Percentiles rank a stretch among this genome's conserved stretches.
phyloP scores from a whole-genome alignment of 2,888 invertebrate species.

The Acleris holmiana region DNA sequence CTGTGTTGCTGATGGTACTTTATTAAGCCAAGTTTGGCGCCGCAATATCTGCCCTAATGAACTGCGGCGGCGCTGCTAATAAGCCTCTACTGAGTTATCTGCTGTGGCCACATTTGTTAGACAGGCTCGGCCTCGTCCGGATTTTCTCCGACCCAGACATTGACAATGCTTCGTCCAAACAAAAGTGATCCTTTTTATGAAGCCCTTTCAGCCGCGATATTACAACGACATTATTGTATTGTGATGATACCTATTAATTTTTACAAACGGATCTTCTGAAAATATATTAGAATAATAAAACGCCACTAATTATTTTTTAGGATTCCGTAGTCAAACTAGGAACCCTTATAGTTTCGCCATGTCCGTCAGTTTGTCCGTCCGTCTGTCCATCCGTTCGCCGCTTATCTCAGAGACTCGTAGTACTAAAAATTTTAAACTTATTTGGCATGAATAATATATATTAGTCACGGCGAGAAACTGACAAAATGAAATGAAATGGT shows the following conservation, averaged over 20 bases:
- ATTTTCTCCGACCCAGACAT: conserved; percentile 23
- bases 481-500: too few species aligned
- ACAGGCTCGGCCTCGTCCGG: conserved; percentile 34
- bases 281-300: not conserved
- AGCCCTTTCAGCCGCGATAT: conserved; percentile 1
- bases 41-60: conserved; percentile 32
- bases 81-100: conserved; percentile 46
- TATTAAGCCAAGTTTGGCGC: conserved; percentile 9
- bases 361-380: too few species aligned
- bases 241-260: conserved; percentile 1
- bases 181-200: conserved; percentile 22
- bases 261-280: not conserved
- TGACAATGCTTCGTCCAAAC: conserved; percentile 11
- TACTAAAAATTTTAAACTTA: too few species aligned
- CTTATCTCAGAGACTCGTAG: too few species aligned
- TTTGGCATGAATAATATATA: too few species aligned
- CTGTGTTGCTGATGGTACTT: too few species aligned
- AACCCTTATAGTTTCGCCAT: too few species aligned
- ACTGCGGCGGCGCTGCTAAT: conserved; percentile 43
- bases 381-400: too few species aligned
- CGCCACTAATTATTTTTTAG: too few species aligned
- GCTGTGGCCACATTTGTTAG: conserved; percentile 45
- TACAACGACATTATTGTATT: conserved; percentile 1
- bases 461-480: too few species aligned
- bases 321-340: too few species aligned